Evolutionary conservation across 2,797 vertebrate genomes (phyloP).

Genomic region (Hippopotamyrus pictus): DNA sequence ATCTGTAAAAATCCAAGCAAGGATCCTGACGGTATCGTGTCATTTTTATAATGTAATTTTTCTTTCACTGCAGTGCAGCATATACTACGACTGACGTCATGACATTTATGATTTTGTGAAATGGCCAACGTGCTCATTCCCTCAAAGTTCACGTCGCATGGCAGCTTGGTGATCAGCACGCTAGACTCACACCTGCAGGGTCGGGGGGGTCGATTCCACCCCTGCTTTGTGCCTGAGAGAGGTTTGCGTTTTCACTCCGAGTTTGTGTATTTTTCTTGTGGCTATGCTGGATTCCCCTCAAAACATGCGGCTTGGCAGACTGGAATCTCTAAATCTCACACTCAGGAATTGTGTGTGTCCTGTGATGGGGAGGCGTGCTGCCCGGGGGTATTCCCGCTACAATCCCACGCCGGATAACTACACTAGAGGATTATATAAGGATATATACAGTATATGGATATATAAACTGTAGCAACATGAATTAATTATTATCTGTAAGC

Average conservation of each 20-base stretch:
- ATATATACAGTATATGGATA: not conserved
- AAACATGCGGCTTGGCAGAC: not conserved
- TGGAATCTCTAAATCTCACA: not conserved
- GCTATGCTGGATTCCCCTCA: not conserved
- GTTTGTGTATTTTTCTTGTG: not conserved
- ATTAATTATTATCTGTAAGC: not conserved
- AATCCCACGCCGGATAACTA: not conserved
- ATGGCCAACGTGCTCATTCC: no score
- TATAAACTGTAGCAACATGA: not conserved
- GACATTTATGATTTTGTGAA: not conserved
- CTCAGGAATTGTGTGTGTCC: not conserved
- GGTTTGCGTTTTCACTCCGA: not conserved
- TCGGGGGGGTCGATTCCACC: not conserved
- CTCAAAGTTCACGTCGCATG: not conserved
- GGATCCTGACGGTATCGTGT: not conserved
- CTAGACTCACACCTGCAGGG: not conserved
- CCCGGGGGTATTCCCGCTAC: not conserved
- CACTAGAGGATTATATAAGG: not conserved
- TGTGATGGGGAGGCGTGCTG: not conserved
- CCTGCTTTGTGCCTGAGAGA: not conserved
- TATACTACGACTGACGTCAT: not conserved
- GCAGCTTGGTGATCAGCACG: not conserved
- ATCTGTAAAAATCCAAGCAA: constrained; percentile 2
- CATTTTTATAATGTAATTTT: not conserved
- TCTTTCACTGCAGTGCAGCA: not conserved